Evolutionary conservation across 2,888 invertebrate genomes (phyloP), one percentile per base, ranked within the genome.

Genomic region (Acleris emargana): DNA sequence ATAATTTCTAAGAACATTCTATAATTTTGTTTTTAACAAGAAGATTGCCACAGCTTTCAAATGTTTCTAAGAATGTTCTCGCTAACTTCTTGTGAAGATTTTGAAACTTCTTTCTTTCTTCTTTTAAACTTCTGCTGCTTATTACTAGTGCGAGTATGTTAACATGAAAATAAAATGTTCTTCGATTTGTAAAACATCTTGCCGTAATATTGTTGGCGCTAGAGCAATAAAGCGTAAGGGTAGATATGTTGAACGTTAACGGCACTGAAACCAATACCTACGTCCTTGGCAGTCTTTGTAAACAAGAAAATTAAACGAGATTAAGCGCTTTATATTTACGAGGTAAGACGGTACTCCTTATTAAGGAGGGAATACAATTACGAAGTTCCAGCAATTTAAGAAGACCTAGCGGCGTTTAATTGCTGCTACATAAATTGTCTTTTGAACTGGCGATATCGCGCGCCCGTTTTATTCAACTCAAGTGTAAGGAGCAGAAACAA

Each of bases 331-430:
- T 85, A 82, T 86, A 84, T 87, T 86, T 86, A 85, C 84, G 85
- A 86, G 81, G 82, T 82, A 83, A 85, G 80, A 79, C 79, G 81
- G 78, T 81, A 77, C 80, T 84, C 79, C 83, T 85, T 84, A 86
- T 82, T 86, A 86, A 84, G 80, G 78, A 78, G 77, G 67, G 79
- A 86, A 86, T 85, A 88, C 87, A 87, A 88, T 88, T 88, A 87
- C 84, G 81, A 84, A 84, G 81, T 84, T 77, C 81, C 81, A 84
- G 84, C 84, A 84, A 86, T 86, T 87, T 85, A 84, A 83, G 84
- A 78, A 87, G 86, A 87, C 86, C 81, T 84, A 85, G 80, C 77
- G 76, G 76, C 81, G 79, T 86, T 86, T 87, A 88, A 88, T 88
- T 88, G 82, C 84, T 81, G 73, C 76, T 73, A 78, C 81, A 86